Base-by-base conservation (phyloP, 1,140 invertebrate species). In the Reticulitermes speratus region DNA sequence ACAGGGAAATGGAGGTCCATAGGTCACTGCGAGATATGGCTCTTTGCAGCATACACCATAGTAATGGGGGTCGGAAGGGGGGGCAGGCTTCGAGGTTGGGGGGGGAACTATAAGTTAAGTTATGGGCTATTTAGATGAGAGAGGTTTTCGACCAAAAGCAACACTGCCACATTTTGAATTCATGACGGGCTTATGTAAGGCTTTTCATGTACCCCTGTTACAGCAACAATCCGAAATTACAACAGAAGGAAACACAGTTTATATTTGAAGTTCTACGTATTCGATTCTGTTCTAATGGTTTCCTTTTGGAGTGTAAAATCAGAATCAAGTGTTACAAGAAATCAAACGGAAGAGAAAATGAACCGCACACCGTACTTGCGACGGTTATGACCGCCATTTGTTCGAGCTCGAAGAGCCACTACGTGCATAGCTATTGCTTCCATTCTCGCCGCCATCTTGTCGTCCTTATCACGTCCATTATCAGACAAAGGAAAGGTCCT, bases 41-140 rank as follows among this genome's bases (percentile, higher is more conserved):
- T 30, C 65, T 75, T 30, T 30, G 65, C 65, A 75, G 65, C 14
- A 16, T 12, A 30, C 65, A 30, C n/a, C 65, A 11, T 0, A 25
- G 65, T 75, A 30, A 75, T 75, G 65, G 25, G 25, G n/a, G n/a
- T 9, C 9, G 16, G 59, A 12, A 19, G 59, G 59, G 8, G 59
- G 59, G 65, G 19, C 14, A 21, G 52, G 52, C 14, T 0, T 21
- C 52, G 52, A 1, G 52, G 52, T 21, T 5, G 65, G n/a, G n/a
- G n/a, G 65, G 65, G 65, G 65, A 75, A 75, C 25, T 75, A 75
- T 75, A 75, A 75, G 65, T 75, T 75, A 75, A 25, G 65, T 75
- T 75, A 75, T 75, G 65, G 65, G 65, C 65, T 75, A 75, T 75
- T 75, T 75, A 75, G 65, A 75, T 75, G 65, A 30, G 65, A 75